Evolutionary conservation across 2,797 vertebrate species (phyloP).

Genomic region (Platalea minor): DNA sequence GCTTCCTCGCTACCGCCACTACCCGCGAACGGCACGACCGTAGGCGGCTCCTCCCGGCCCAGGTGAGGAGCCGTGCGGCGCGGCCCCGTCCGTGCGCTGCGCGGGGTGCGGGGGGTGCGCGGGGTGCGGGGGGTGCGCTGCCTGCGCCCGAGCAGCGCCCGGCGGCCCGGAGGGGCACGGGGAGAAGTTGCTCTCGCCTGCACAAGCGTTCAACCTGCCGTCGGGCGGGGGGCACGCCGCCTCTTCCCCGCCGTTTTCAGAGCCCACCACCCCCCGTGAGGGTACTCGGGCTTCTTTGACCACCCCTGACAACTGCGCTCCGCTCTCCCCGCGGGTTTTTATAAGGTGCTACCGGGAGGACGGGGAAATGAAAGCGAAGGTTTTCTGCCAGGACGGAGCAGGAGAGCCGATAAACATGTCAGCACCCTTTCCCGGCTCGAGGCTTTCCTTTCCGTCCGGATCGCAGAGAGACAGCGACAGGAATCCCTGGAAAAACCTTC

Average conservation of each 20-base stretch:
- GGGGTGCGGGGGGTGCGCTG: neutral
- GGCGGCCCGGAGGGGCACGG: neutral
- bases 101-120: neutral
- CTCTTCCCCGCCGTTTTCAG: neutral
- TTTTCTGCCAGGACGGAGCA: neutral
- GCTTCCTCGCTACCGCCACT: neutral
- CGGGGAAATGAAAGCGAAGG: neutral
- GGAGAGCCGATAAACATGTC: neutral
- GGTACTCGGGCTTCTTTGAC: neutral
- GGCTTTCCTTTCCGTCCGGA: neutral
- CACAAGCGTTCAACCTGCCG: slow-evolving; percentile 21
- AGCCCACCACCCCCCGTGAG: neutral
- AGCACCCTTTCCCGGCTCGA: neutral
- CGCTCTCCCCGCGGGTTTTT: neutral
- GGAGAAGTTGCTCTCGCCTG: slow-evolving; percentile 50
- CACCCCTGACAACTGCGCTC: neutral
- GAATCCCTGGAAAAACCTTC: slow-evolving; percentile 16
- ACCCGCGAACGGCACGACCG: rapidly evolving
- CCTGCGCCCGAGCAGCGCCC: neutral
- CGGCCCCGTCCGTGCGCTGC: neutral
- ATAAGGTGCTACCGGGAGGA: neutral
- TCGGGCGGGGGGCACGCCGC: neutral
- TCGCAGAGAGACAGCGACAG: neutral
- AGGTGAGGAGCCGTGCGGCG: neutral
- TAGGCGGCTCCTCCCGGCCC: neutral